These are phyloP conservation scores for Criorhina ranunculi DNA, from an alignment of 2,888 invertebrate species.

Conservation along the genomic window DNA sequence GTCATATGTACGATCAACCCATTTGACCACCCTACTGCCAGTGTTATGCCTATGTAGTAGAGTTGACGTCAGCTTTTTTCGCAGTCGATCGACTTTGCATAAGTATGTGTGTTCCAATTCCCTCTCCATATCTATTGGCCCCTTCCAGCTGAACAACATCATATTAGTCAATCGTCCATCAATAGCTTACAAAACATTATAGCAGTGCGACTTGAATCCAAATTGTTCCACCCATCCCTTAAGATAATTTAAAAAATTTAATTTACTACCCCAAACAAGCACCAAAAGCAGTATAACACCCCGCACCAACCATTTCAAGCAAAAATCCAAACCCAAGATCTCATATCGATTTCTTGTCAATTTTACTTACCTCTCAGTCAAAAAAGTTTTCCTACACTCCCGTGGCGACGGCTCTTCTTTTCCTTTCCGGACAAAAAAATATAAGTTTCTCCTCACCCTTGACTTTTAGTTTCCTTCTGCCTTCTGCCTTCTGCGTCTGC, in stretches of 20 bases:
- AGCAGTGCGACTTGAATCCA: not conserved
- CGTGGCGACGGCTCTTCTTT: not conserved
- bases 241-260: not conserved
- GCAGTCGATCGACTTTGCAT: no score
- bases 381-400: constrained; percentile 57
- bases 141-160: no score
- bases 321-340: constrained; percentile 8
- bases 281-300: not conserved
- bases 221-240: not conserved
- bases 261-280: constrained; percentile 7
- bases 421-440: constrained; percentile 12
- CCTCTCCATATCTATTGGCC: no score
- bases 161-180: no score
- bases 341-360: constrained; percentile 65
- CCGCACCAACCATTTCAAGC: not conserved
- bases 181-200: no score
- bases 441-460: constrained; percentile 51
- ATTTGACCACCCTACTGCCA: no score
- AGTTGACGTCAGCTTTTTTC: no score
- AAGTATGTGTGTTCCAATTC: no score
- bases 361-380: constrained; percentile 69
- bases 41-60: no score
- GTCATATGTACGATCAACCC: no score
- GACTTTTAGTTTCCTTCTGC: constrained; percentile 29
- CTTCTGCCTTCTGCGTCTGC: constrained; percentile 11